Evolutionary conservation across 2,888 invertebrate genomes (phyloP).

Genomic region (Melanargia galathea): DNA sequence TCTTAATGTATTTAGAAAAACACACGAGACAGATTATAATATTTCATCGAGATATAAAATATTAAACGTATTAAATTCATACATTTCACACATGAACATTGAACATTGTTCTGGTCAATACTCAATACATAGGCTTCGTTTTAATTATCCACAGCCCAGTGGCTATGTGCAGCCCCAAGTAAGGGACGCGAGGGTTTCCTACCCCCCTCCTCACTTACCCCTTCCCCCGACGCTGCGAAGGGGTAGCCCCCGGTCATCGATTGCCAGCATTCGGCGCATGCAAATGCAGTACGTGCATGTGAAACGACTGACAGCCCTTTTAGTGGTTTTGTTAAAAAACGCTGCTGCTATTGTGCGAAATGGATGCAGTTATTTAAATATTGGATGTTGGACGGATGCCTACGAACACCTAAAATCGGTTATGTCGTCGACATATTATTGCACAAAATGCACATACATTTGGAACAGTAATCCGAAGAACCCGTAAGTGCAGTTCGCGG

Average conservation of each 20-base stretch:
- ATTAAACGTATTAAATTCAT: background rate
- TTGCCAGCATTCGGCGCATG: conserved; percentile 56
- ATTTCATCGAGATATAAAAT: background rate
- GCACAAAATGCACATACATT: background rate
- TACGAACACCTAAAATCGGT: background rate
- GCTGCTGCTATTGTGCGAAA: conserved; percentile 1
- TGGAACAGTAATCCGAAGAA: background rate
- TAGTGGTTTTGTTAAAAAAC: conserved; percentile 33
- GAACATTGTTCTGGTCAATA: conserved; percentile 22
- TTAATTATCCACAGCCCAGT: conserved; percentile 40
- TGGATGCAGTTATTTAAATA: conserved; percentile 10
- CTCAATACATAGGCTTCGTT: conserved; percentile 35
- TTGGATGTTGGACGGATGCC: background rate
- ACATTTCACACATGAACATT: conserved; percentile 16
- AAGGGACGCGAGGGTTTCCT: conserved; percentile 29
- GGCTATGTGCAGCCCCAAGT: conserved; percentile 33
- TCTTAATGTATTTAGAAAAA: no score
- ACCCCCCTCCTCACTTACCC: conserved; percentile 8
- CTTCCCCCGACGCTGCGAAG: conserved; percentile 9
- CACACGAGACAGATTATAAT: background rate
- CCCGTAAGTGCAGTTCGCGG: no score
- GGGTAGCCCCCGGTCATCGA: conserved; percentile 38
- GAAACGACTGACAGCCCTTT: conserved; percentile 33
- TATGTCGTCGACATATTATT: background rate
- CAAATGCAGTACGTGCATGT: conserved; percentile 60